These are phyloP conservation scores for Philonicus albiceps DNA, from an alignment of 2,888 invertebrate species.

Conservation along the genomic window DNA sequence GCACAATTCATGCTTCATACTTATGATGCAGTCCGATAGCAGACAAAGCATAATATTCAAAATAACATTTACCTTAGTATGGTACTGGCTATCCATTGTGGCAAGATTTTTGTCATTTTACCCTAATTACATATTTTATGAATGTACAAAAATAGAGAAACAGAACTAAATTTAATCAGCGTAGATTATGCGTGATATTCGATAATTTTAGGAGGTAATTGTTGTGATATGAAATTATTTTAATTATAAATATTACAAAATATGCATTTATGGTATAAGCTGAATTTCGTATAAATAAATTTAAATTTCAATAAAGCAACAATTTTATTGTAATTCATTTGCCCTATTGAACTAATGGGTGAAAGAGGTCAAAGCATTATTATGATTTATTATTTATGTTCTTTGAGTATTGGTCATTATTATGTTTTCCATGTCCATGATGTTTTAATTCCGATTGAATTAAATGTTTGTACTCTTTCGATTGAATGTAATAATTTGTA, in stretches of 20 bases:
- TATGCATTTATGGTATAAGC: neutral
- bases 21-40: neutral
- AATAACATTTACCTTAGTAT: too few relatives aligned
- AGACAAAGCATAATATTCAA: neutral
- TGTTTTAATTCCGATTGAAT: too few relatives aligned
- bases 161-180: neutral
- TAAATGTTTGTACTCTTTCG: neutral
- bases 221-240: neutral
- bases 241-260: neutral
- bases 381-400: neutral
- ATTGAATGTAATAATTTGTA: too few relatives aligned
- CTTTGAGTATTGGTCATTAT: neutral
- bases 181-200: neutral
- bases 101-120: neutral
- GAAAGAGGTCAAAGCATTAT: neutral
- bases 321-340: neutral
- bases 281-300: neutral
- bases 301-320: neutral
- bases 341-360: neutral
- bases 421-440: neutral
- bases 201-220: neutral
- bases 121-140: neutral
- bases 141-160: neutral
- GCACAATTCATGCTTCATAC: neutral
- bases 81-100: too few relatives aligned